Conservation (phyloP, 2,888 invertebrate species). For the Oegoconia quadripuncta region DNA sequence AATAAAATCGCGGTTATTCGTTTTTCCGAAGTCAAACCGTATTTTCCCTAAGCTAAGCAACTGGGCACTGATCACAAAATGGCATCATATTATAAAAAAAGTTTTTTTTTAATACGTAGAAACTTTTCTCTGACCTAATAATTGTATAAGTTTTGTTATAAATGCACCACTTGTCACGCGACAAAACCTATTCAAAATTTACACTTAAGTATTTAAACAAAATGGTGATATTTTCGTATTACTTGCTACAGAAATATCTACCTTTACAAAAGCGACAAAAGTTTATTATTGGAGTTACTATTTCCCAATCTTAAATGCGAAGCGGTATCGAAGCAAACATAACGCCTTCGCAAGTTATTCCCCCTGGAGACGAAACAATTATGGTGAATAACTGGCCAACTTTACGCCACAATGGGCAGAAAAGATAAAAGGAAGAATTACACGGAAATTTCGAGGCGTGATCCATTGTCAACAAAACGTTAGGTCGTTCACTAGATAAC, state of each 20-base stretch:
- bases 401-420: constrained; percentile 60
- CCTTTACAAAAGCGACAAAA: not conserved
- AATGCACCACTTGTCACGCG: constrained; percentile 63
- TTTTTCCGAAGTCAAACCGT: too few relatives aligned
- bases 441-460: constrained; percentile 72
- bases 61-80: too few relatives aligned
- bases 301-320: too few relatives aligned
- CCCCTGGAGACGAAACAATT: constrained; percentile 63
- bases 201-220: constrained; percentile 23
- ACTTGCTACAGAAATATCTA: not conserved
- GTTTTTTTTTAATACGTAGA: too few relatives aligned
- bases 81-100: too few relatives aligned
- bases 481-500: constrained; percentile 60
- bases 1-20: too few relatives aligned
- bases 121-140: too few relatives aligned
- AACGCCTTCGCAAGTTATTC: constrained; percentile 59
- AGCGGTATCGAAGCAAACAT: constrained; percentile 64
- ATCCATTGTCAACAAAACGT: constrained; percentile 51
- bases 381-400: constrained; percentile 68
- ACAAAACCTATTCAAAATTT: constrained; percentile 65
- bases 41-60: too few relatives aligned
- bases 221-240: constrained; percentile 3
- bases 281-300: too few relatives aligned
- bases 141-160: constrained; percentile 34
- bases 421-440: constrained; percentile 73